These are phyloP conservation scores for Pegoplata infirma DNA, from an alignment of 2,888 invertebrate species.

Conservation along the genomic window DNA sequence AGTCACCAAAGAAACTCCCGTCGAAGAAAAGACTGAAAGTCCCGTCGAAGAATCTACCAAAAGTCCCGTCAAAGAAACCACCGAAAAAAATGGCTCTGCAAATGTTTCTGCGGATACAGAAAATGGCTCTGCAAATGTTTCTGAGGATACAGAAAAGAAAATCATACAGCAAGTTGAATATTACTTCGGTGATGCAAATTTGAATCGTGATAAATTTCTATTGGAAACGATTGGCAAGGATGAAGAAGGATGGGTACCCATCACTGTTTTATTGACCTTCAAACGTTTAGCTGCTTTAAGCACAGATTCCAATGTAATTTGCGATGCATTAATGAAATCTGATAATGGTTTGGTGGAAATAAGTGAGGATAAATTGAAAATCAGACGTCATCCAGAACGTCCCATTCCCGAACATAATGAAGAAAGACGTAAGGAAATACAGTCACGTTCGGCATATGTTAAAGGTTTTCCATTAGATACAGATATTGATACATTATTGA, in stretches of 20 bases:
- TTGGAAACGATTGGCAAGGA: conserved; percentile 89
- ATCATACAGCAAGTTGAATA: conserved; percentile 83
- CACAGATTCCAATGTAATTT: conserved; percentile 84
- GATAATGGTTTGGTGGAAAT: conserved; percentile 86
- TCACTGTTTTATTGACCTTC: conserved; percentile 91
- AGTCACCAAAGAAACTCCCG: conserved; percentile 27
- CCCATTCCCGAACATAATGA: conserved; percentile 89
- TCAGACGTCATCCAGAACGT: conserved; percentile 84
- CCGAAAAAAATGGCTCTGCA: conserved; percentile 21
- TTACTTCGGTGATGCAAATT: conserved; percentile 92
- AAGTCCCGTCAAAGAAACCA: conserved; percentile 33
- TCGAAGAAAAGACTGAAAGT: conserved; percentile 33
- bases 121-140: conserved; percentile 7
- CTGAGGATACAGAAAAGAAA: conserved; percentile 70
- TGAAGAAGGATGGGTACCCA: conserved; percentile 94
- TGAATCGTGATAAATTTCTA: conserved; percentile 95
- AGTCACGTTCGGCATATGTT: conserved; percentile 88
- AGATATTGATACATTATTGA: conserved; percentile 85
- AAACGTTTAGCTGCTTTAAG: conserved; percentile 89
- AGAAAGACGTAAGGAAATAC: conserved; percentile 88
- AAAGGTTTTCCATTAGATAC: conserved; percentile 89
- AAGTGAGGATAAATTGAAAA: conserved; percentile 80
- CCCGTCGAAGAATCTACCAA: conserved; percentile 26
- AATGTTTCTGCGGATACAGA: conserved; percentile 9
- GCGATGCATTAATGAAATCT: conserved; percentile 86